A percentile compares a stretch with the other conserved stretches of the same genome.
Evolutionary conservation across 2,888 invertebrate genomes (phyloP).

Genomic region (Sthenelais limicola): DNA sequence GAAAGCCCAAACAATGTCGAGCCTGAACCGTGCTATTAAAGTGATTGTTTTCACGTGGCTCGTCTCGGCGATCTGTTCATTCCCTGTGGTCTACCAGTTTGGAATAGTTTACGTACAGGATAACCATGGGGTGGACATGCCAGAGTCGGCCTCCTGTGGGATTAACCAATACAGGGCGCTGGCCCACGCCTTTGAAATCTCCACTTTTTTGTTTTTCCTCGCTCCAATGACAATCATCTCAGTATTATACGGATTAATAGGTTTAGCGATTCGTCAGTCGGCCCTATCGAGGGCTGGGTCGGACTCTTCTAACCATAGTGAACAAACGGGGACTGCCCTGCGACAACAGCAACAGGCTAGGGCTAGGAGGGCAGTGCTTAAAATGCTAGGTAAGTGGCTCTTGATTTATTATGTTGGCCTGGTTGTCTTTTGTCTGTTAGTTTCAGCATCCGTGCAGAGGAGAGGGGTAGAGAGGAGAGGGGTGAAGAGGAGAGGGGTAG

Average conservation of each 20-base stretch:
- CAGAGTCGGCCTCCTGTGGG: constrained; percentile 77
- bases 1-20: constrained; percentile 85
- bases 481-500: too few relatives aligned
- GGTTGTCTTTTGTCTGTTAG: too few relatives aligned
- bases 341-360: constrained; percentile 55
- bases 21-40: constrained; percentile 85
- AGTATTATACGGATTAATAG: constrained; percentile 79
- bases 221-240: constrained; percentile 89
- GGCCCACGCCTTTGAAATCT: constrained; percentile 75
- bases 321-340: constrained; percentile 42
- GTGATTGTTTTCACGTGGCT: constrained; percentile 87
- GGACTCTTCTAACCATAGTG: constrained; percentile 42
- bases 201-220: constrained; percentile 85
- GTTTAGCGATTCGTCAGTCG: constrained; percentile 61
- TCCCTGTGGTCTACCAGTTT: constrained; percentile 81
- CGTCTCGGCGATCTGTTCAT: constrained; percentile 79
- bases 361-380: constrained; percentile 73
- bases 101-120: constrained; percentile 76
- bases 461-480: too few relatives aligned
- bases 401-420: too few relatives aligned
- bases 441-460: too few relatives aligned
- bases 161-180: constrained; percentile 64
- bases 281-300: constrained; percentile 42
- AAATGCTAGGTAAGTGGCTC: constrained; percentile 77
- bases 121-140: constrained; percentile 71